These are phyloP conservation scores for Melanotaenia nigrans DNA, from an alignment of 2,797 vertebrate species.

Conservation along the genomic window DNA sequence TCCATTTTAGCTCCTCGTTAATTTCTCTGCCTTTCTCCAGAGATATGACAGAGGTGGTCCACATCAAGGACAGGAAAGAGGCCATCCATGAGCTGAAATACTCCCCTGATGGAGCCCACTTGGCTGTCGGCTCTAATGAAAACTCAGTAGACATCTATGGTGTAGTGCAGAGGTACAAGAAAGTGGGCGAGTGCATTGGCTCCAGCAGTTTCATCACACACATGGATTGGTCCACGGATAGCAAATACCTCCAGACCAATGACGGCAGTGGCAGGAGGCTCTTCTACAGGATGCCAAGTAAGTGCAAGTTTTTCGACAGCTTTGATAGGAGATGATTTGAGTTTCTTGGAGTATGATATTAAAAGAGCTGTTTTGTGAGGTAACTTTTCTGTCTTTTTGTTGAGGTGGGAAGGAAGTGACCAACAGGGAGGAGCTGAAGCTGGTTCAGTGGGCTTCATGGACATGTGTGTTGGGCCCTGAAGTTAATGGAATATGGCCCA, in stretches of 20 bases:
- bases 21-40: conserved; percentile 73
- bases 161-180: conserved; percentile 97
- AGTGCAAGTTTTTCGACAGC: conserved; percentile 36
- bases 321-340: not conserved
- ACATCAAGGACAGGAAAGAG: conserved; percentile 98
- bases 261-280: conserved; percentile 93
- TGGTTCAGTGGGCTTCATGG: conserved; percentile 95
- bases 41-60: conserved; percentile 99
- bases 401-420: conserved; percentile 95
- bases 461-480: conserved; percentile 95
- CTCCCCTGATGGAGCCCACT: conserved; percentile 93
- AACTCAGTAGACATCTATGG: conserved; percentile 95
- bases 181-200: conserved; percentile 94
- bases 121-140: conserved; percentile 97
- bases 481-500: conserved; percentile 98
- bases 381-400: conserved; percentile 55
- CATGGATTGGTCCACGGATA: conserved; percentile 98
- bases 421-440: conserved; percentile 95
- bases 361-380: conserved; percentile 48
- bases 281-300: conserved; percentile 98
- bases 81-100: conserved; percentile 99
- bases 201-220: conserved; percentile 96
- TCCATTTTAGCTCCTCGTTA: conserved; percentile 19
- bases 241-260: conserved; percentile 96
- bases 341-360: not conserved